Evolutionary conservation across 2,113 vertebrate species (phyloP).

Genomic region (Corythornis cristatus): DNA sequence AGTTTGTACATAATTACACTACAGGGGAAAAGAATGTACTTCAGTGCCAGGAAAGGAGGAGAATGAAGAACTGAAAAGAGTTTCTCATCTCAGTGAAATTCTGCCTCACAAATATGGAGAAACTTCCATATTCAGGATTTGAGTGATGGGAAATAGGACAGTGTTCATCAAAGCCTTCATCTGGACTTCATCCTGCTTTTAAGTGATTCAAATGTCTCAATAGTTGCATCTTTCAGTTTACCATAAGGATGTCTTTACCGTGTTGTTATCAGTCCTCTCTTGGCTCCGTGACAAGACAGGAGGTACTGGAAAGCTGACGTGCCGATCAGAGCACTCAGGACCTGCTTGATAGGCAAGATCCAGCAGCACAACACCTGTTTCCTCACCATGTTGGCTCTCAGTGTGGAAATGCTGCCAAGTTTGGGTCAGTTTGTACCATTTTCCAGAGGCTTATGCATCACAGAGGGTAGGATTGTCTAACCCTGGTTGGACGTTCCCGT

Average conservation of each 20-base stretch:
- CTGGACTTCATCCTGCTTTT: neutral
- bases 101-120: neutral
- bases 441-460: neutral
- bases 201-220: neutral
- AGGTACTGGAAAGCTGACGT: neutral
- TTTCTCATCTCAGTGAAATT: neutral
- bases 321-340: neutral
- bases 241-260: neutral
- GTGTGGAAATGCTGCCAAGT: neutral
- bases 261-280: neutral
- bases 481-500: neutral
- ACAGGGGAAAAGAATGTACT: neutral
- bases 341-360: neutral
- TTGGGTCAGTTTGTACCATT: neutral
- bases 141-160: neutral
- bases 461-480: neutral
- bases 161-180: fast-evolving
- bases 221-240: neutral
- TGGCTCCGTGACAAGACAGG: neutral
- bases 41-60: conserved; percentile 26
- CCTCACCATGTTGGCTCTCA: neutral
- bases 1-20: conserved; percentile 31
- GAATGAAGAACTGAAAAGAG: neutral
- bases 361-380: neutral
- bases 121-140: neutral